Evolutionary conservation across 2,113 vertebrate genomes (phyloP).

Genomic region (Capreolus pygargus): DNA sequence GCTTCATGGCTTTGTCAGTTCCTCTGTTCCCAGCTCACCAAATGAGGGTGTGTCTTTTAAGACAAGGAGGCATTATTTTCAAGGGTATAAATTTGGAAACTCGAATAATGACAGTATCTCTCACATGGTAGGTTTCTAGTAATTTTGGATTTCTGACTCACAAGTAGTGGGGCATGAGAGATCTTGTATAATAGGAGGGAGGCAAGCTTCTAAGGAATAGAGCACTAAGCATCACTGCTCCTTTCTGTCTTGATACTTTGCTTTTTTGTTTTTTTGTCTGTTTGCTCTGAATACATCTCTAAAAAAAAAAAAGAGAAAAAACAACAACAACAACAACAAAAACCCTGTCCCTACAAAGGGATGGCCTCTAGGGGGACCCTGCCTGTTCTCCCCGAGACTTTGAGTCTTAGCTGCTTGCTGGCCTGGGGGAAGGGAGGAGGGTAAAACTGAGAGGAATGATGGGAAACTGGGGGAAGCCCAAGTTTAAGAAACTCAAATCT

Average conservation of each 20-base stretch:
- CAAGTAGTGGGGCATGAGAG: neutral
- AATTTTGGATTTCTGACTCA: neutral
- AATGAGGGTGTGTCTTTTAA: neutral
- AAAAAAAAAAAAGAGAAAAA: neutral
- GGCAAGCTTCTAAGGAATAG: neutral
- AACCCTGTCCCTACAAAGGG: neutral
- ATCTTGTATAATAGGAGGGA: neutral
- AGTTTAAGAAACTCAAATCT: neutral
- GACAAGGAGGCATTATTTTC: constrained; percentile 9
- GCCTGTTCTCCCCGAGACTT: constrained; percentile 2
- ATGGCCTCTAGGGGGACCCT: constrained; percentile 11
- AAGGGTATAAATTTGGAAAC: neutral
- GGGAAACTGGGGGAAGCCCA: neutral
- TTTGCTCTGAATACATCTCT: constrained; percentile 55
- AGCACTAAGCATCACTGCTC: neutral
- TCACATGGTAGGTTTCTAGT: neutral
- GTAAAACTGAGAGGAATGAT: neutral
- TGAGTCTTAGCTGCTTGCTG: neutral
- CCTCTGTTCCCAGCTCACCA: neutral
- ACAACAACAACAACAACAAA: neutral
- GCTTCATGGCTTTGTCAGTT: neutral
- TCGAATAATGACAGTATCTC: neutral
- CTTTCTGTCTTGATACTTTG: constrained; percentile 17
- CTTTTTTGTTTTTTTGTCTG: neutral
- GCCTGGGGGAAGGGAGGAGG: neutral